Evolutionary conservation across 2,888 invertebrate species (phyloP), one percentile per base, ranked within the genome.

Genomic region (Drosophila demipolita): DNA sequence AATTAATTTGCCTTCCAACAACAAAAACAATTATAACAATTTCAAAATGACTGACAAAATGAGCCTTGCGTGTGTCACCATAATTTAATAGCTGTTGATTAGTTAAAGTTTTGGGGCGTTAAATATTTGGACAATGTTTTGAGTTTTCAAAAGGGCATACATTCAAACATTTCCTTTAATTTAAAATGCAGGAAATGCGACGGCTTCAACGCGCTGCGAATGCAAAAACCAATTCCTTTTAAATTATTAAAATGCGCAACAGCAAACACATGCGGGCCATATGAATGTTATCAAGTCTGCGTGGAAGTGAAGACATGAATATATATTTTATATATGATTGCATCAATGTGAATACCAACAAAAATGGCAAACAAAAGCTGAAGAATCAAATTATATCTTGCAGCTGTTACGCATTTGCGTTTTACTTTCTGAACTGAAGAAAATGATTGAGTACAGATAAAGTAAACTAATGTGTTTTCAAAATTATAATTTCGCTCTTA

Each of bases 221-320:
- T 80, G 45, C 42, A 20, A 38, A 71, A 70, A 58, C 45, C 20
- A 61, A 73, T 73, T 82, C 72, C 75, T 67, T 49, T 23, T 5
- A 48, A 58, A 57, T 52, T 64, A 69, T 66, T 45, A 54, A 73
- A 73, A 69, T 66, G 70, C 79, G 42, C 42, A 59, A 38, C 40
- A 20, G 49, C 71, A 32, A 77, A 66, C 84, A 84, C 63, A 69
- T 85, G 85, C 54, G 29, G 48, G 59, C 73, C 86, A 87, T 70
- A 70, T 79, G 86, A 66, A 48, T 38, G 53, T 36, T 55, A 55
- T 36, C 50, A 20, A 20, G 49, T 40, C 58, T 64, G 57, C 11
- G 11, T 17, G 35, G 23, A 54, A 49, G 60, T 49, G 33, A 48
- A 42, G 40, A 23, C 40, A 38, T 35, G 20, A 17, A 53, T 32